Evolutionary conservation across 2,888 invertebrate genomes (phyloP), one percentile per base, ranked within the genome.

Genomic region (Timandra comae): DNA sequence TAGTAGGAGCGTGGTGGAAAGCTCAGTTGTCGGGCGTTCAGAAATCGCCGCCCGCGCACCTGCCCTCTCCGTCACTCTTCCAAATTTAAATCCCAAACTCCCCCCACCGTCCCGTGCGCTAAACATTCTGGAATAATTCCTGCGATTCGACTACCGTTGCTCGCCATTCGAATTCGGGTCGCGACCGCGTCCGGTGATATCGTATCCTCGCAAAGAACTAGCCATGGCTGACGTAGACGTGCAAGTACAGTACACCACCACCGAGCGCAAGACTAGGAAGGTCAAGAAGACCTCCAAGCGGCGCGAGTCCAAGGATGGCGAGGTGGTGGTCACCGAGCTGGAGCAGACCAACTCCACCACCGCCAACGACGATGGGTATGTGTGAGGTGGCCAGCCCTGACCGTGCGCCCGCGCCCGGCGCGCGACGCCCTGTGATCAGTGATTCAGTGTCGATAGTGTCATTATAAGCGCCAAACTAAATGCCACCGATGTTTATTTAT

Each of bases 151-250:
- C 72, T 67, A 75, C 71, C 66, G 78, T 71, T 72, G 68, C 78
- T 75, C 75, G 79, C 79, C 86, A 86, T 86, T 86, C 85, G 84
- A 81, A 84, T 75, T 80, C 86, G 79, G 86, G 82, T 84, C 86
- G 86, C 74, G 86, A 80, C 71, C 80, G 85, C 80, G 84, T 78
- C 78, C 74, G 66, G 81, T 77, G 78, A 78, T 80, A 82, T 75
- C 62, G 73, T 63, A 57, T 56, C 61, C 55, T 58, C 55, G 52
- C 63, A 61, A 54, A 52, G 48, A 55, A 60, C 56, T 59, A 63
- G 59, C 70, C 85, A 96, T 96, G 96, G 95, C 94, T 78, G 96
- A 96, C 89, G 95, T 95, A 67, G 95, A 95, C 84, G 90, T 93
- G 53, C 92, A 93, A 88, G 92, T 93, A 88, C 92, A 93, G 81